A percentile compares a stretch with the other conserved stretches of the same genome.
These are phyloP conservation scores for Eidolon helvum DNA, from an alignment of 2,113 vertebrate genomes.

Conservation along the genomic window DNA sequence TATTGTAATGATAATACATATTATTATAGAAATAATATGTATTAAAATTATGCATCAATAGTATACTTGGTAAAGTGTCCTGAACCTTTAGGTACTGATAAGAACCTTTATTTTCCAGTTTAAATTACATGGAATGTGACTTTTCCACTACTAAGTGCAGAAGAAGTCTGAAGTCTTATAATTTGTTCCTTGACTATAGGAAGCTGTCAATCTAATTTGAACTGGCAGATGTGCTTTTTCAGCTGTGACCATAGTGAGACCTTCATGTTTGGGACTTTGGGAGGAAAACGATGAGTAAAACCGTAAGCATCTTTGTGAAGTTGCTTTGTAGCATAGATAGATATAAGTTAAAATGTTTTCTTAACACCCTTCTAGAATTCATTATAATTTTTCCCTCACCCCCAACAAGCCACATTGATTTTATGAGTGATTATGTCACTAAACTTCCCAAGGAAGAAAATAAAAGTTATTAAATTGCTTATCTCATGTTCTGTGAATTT, in stretches of 20 bases:
- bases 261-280: slow-evolving; percentile 60
- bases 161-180: slow-evolving; percentile 68
- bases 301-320: slow-evolving; percentile 60
- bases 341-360: slow-evolving; percentile 23
- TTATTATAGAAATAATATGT: neutral
- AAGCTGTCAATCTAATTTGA: slow-evolving; percentile 80
- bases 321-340: neutral
- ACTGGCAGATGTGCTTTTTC: slow-evolving; percentile 78
- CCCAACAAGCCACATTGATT: neutral
- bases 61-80: neutral
- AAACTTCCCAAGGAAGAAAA: neutral
- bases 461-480: neutral
- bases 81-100: neutral
- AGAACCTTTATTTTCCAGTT: slow-evolving; percentile 42
- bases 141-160: slow-evolving; percentile 64
- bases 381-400: neutral
- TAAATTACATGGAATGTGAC: slow-evolving; percentile 40
- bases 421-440: neutral
- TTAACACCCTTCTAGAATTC: slow-evolving; percentile 47
- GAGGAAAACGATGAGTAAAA: slow-evolving; percentile 63
- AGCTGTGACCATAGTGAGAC: slow-evolving; percentile 65
- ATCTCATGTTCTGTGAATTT: neutral
- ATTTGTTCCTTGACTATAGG: slow-evolving; percentile 71
- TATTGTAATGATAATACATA: too few relatives aligned
- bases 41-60: neutral